These are phyloP conservation scores for Calliphora vomitoria DNA, from an alignment of 2,888 invertebrate genomes.

Conservation along the genomic window DNA sequence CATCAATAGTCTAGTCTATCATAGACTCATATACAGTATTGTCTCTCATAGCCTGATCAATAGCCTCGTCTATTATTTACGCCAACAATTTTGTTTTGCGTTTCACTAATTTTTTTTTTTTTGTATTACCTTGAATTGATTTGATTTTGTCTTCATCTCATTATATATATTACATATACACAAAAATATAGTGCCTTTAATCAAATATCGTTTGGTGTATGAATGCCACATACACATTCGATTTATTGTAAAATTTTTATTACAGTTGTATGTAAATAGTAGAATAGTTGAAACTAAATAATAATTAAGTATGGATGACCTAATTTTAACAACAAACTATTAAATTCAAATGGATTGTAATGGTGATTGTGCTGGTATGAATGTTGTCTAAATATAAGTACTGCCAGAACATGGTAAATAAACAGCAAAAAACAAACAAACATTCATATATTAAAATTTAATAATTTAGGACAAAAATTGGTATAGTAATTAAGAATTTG, in stretches of 20 bases:
- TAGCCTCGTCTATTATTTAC: too few relatives aligned
- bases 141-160: too few relatives aligned
- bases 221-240: not conserved
- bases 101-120: too few relatives aligned
- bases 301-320: constrained; percentile 62
- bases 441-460: too few relatives aligned
- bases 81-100: too few relatives aligned
- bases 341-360: constrained; percentile 50
- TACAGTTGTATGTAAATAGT: not conserved
- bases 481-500: constrained; percentile 1
- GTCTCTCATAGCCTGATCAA: too few relatives aligned
- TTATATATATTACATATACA: too few relatives aligned
- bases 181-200: too few relatives aligned
- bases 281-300: constrained; percentile 38
- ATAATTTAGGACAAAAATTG: not conserved
- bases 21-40: too few relatives aligned
- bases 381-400: constrained; percentile 5
- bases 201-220: not conserved
- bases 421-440: too few relatives aligned
- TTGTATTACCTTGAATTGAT: too few relatives aligned
- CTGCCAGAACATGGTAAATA: constrained; percentile 4
- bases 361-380: constrained; percentile 3
- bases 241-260: constrained; percentile 49
- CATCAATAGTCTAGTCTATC: too few relatives aligned
- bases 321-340: constrained; percentile 58